These are phyloP conservation scores for Xiphorhynchus erythropygius DNA, from an alignment of 2,797 vertebrate genomes.

Conservation along the genomic window DNA sequence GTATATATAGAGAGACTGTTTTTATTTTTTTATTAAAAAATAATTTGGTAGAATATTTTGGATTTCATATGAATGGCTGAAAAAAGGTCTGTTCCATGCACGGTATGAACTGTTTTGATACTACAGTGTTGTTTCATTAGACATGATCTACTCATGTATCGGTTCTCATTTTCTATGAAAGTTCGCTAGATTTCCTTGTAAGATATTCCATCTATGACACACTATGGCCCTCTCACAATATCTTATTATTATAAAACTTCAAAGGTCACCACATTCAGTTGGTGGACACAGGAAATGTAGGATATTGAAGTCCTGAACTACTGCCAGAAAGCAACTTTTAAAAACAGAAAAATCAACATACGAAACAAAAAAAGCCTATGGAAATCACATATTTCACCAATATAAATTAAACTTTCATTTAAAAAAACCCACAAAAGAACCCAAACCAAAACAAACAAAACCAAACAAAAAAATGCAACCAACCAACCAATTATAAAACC, in stretches of 20 bases:
- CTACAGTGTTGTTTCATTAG: background rate
- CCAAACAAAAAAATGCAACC: background rate
- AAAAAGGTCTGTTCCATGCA: background rate
- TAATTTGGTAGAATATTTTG: background rate
- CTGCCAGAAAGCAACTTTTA: background rate
- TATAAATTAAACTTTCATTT: background rate
- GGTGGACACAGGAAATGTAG: background rate
- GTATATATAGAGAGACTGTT: background rate
- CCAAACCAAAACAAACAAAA: too few species aligned
- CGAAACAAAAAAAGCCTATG: background rate
- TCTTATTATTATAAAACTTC: background rate
- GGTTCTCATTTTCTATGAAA: background rate
- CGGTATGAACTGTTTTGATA: background rate
- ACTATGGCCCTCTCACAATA: accelerated
- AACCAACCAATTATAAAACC: background rate
- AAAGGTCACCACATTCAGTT: background rate
- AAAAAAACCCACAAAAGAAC: background rate
- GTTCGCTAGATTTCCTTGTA: background rate
- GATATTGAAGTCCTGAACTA: background rate
- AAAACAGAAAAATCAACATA: background rate
- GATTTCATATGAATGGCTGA: background rate
- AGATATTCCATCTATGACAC: background rate
- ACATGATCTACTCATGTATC: background rate
- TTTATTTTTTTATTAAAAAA: background rate
- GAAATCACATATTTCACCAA: background rate